Conservation (phyloP, 1,140 invertebrate species). For the Drosophila rhopaloa region DNA sequence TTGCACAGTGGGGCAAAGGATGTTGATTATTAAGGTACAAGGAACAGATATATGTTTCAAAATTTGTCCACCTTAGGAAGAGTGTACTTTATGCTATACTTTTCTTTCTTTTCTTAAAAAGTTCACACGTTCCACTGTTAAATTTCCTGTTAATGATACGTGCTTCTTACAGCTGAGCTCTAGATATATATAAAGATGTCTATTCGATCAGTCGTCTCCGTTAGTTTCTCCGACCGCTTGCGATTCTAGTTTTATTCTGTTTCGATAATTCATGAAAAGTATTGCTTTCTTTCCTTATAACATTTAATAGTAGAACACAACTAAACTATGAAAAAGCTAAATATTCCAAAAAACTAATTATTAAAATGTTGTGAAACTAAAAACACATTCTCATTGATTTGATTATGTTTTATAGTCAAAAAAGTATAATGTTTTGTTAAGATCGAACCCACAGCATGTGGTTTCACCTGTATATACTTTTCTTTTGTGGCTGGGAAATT, state of each 20-base stretch:
- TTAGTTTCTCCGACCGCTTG: background rate
- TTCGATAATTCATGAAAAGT: too few relatives aligned
- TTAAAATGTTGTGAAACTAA: too few relatives aligned
- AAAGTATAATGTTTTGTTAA: too few relatives aligned
- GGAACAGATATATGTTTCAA: background rate
- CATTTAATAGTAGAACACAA: too few relatives aligned
- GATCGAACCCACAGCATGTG: background rate
- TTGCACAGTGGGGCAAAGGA: slow-evolving; percentile 33
- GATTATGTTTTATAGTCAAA: too few relatives aligned
- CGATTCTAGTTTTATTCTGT: too few relatives aligned
- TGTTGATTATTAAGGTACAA: too few relatives aligned
- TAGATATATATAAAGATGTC: background rate
- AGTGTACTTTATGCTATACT: background rate
- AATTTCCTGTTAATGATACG: background rate
- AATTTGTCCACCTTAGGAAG: background rate
- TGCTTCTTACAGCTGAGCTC: background rate
- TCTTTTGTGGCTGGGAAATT: background rate
- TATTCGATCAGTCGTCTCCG: background rate
- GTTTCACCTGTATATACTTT: background rate
- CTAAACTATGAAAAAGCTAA: too few relatives aligned
- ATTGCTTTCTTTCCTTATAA: too few relatives aligned
- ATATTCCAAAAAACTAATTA: too few relatives aligned
- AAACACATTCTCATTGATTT: too few relatives aligned
- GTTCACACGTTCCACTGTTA: slow-evolving; percentile 1
- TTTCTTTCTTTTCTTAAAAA: background rate